Evolutionary conservation across 1,140 invertebrate genomes (phyloP).

Genomic region (Heliconius nattereri): DNA sequence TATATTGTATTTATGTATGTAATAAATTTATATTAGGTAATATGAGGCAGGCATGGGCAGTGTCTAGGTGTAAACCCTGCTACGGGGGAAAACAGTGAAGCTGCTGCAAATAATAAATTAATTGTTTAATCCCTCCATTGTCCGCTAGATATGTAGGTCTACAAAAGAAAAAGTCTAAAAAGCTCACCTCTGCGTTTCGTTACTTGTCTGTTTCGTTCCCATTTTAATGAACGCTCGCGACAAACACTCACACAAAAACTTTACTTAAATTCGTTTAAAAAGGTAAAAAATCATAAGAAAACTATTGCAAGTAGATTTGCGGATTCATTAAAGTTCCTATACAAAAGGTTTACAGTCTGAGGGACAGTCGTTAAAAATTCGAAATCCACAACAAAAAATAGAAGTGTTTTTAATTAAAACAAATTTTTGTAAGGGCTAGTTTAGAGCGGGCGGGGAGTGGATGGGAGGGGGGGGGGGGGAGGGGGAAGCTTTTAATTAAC

Average conservation of each 20-base stretch:
- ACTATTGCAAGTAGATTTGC: slow-evolving; percentile 26
- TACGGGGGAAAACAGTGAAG: no score
- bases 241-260: slow-evolving; percentile 17
- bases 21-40: not conserved
- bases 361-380: slow-evolving; percentile 33
- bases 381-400: slow-evolving; percentile 34
- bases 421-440: slow-evolving; percentile 36
- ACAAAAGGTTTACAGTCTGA: slow-evolving; percentile 33
- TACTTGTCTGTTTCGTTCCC: not conserved
- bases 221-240: slow-evolving; percentile 26
- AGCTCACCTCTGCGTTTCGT: not conserved
- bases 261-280: slow-evolving; percentile 25
- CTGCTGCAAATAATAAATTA: not conserved
- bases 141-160: slow-evolving; percentile 4
- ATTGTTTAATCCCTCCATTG: not conserved
- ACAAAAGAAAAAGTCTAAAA: not conserved
- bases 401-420: slow-evolving; percentile 33
- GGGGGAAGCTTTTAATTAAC: slow-evolving; percentile 30
- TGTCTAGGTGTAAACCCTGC: no score
- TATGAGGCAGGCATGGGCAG: no score
- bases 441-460: slow-evolving; percentile 20
- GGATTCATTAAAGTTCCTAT: slow-evolving; percentile 30
- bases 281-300: slow-evolving; percentile 27
- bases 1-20: no score
- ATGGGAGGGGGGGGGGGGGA: not conserved